phyloP scores from a whole-genome alignment of 1,140 invertebrate genomes.

The Polypedilum vanderplanki region DNA sequence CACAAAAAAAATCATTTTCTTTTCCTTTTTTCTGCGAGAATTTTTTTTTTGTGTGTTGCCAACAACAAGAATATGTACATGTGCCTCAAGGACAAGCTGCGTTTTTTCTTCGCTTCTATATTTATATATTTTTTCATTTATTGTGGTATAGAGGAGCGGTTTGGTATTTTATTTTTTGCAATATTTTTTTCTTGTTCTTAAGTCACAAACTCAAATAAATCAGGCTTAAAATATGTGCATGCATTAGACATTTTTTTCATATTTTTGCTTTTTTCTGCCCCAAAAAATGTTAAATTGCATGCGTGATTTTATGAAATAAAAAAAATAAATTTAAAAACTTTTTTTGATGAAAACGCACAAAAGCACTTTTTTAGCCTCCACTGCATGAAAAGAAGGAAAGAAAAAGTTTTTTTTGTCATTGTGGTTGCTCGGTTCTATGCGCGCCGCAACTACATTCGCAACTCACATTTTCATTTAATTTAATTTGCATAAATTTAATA shows the following conservation, averaged over 20 bases:
- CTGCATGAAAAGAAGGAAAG: background rate
- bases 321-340: no score
- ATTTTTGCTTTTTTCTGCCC: no score
- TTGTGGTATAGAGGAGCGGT: background rate
- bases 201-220: background rate
- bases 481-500: constrained; percentile 29
- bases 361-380: background rate
- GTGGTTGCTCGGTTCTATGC: background rate
- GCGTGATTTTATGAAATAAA: background rate
- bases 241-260: no score
- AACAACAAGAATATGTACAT: background rate
- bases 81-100: constrained; percentile 2
- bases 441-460: background rate
- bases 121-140: background rate
- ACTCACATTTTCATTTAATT: constrained; percentile 25
- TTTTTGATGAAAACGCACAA: background rate
- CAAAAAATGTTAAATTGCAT: no score
- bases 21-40: background rate
- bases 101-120: background rate
- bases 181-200: background rate
- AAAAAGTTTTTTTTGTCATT: background rate
- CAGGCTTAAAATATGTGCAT: no score
- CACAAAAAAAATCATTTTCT: background rate
- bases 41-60: background rate
- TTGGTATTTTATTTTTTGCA: background rate